These are phyloP conservation scores for Helicoverpa assulta DNA, from an alignment of 2,888 invertebrate genomes.

Conservation along the genomic window DNA sequence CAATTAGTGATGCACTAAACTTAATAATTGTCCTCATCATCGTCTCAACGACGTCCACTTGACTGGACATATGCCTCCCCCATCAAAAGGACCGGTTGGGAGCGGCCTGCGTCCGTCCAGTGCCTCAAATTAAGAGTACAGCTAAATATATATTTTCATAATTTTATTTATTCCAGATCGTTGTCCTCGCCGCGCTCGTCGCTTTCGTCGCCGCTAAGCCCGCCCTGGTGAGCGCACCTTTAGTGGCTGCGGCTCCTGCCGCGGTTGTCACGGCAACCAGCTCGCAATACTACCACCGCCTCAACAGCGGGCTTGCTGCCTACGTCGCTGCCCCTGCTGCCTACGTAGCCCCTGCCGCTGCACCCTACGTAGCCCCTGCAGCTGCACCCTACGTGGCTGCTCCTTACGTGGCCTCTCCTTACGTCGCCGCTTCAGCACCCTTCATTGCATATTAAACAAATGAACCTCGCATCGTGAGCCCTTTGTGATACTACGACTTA, in stretches of 20 bases:
- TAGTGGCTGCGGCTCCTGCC: slow-evolving; percentile 82
- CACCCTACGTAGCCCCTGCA: slow-evolving; percentile 75
- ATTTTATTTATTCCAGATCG: slow-evolving; percentile 70
- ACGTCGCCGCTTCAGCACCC: slow-evolving; percentile 65
- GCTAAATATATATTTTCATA: not conserved
- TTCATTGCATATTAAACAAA: slow-evolving; percentile 67
- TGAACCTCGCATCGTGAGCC: slow-evolving; percentile 20
- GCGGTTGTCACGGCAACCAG: slow-evolving; percentile 92
- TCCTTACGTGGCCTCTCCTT: slow-evolving; percentile 62
- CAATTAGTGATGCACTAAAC: too few relatives aligned
- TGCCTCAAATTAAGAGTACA: too few relatives aligned
- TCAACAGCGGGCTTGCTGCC: slow-evolving; percentile 89
- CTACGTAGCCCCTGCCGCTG: slow-evolving; percentile 76
- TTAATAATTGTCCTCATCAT: too few relatives aligned
- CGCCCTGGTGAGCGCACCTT: slow-evolving; percentile 74
- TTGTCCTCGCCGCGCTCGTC: slow-evolving; percentile 79
- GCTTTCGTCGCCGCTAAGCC: slow-evolving; percentile 82
- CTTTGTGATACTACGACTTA: slow-evolving; percentile 73
- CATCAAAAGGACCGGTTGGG: too few relatives aligned
- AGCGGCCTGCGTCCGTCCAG: too few relatives aligned
- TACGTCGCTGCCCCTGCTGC: slow-evolving; percentile 84
- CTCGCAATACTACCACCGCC: slow-evolving; percentile 92
- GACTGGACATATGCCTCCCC: too few relatives aligned
- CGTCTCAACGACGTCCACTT: too few relatives aligned
- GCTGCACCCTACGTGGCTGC: slow-evolving; percentile 72